Evolutionary conservation across 2,113 vertebrate species (phyloP), one percentile per base, ranked within the genome.

Genomic region (Zosterops borbonicus): DNA sequence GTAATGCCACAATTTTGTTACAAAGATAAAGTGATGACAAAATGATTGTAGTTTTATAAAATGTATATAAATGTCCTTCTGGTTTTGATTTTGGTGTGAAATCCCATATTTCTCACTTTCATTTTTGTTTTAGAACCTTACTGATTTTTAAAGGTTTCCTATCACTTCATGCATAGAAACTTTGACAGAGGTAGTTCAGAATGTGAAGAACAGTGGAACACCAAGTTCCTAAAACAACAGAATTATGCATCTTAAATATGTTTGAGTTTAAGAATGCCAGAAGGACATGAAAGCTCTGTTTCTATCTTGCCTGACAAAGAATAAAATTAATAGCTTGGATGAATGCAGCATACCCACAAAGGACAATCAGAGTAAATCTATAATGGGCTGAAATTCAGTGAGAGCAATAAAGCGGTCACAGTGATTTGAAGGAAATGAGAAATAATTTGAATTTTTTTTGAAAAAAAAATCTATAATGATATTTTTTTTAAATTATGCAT

Each of bases 221-320:
- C 4, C 4, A 67, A 77, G 56, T 84, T 96, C 87, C 67, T 79
- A 73, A 95, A 95, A 42, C 74, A 92, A 78, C 42, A 62, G 62
- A 92, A 74, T 90, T 90, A 91, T 70, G 62, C 82, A 59, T 94
- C 55, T 96, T 93, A 95, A 83, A 89, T 79, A 91, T 62, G 67
- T 35, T 33, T 83, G 68, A 89, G 21, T 90, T 87, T 80, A 65
- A 80, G 67, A 94, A 83, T 4, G 2, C 75, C 75, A 89, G 52
- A 77, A 91, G 50, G 55, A 85, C 50, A 63, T 77, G 67, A 91
- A 92, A 79, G 29, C 24, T 89, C 89, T 85, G 37, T 69, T 91
- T 89, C 84, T 53, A 28, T 90, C 71, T 77, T 55, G 39, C 19
- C 31, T 91, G 49, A 63, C n/a, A 85, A 94, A 77, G 46, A 85